A percentile compares a stretch with the other conserved stretches of the same genome.
These are phyloP conservation scores for Diaperis boleti DNA, from an alignment of 2,888 invertebrate species.

Conservation along the genomic window DNA sequence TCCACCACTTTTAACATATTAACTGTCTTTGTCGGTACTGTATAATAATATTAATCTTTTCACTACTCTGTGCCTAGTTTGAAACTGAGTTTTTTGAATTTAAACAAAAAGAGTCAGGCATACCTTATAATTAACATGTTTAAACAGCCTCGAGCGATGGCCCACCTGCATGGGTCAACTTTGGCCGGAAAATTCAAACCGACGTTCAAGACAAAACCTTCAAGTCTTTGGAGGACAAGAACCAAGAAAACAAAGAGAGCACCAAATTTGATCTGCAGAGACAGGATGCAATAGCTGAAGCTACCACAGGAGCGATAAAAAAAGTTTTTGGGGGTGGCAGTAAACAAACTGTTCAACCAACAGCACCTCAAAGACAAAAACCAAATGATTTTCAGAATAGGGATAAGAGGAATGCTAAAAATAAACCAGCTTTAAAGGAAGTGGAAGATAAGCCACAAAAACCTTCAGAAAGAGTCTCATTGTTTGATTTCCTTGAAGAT, in stretches of 20 bases:
- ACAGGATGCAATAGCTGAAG: conserved; percentile 90
- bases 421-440: conserved; percentile 58
- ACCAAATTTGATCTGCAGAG: conserved; percentile 91
- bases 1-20: too few relatives aligned
- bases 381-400: conserved; percentile 11
- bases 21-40: too few relatives aligned
- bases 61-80: too few relatives aligned
- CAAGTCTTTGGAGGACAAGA: conserved; percentile 75
- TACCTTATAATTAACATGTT: neutral
- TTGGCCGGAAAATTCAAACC: conserved; percentile 82
- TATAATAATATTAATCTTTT: too few relatives aligned
- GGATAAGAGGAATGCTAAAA: conserved; percentile 36
- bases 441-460: conserved; percentile 74
- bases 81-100: too few relatives aligned
- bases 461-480: conserved; percentile 82
- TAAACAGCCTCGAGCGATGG: conserved; percentile 77
- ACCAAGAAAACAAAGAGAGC: conserved; percentile 77
- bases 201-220: conserved; percentile 73
- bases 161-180: conserved; percentile 93
- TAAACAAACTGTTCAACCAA: conserved; percentile 59
- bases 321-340: conserved; percentile 70
- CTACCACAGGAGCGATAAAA: conserved; percentile 74
- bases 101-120: too few relatives aligned
- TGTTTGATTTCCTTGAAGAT: conserved; percentile 86
- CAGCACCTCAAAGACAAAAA: neutral